Evolutionary conservation across 2,113 vertebrate genomes (phyloP).

Genomic region (Falcunculus frontatus): DNA sequence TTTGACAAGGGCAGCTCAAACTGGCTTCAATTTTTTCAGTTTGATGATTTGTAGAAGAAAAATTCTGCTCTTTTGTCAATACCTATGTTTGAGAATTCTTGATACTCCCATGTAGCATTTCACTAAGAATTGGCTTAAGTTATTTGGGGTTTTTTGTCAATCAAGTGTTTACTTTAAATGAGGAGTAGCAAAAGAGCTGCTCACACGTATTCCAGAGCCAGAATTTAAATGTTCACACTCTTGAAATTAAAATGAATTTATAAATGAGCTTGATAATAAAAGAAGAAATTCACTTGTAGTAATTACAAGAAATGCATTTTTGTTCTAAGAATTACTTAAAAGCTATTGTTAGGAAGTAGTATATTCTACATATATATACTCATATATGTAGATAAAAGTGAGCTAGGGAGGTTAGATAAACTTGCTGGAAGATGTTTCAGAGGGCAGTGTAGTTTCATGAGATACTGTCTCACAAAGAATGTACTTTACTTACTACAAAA

Average conservation of each 20-base stretch:
- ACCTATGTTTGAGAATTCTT: not conserved
- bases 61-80: not conserved
- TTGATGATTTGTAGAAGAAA: not conserved
- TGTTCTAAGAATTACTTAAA: not conserved
- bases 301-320: not conserved
- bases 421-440: not conserved
- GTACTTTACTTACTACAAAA: not conserved
- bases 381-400: not conserved
- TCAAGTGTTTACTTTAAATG: not conserved
- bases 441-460: not conserved
- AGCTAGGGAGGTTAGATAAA: not conserved
- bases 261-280: not conserved
- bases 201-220: not conserved
- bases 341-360: not conserved
- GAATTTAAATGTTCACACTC: not conserved
- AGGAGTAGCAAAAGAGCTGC: not conserved
- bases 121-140: not conserved
- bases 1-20: not conserved
- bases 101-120: not conserved
- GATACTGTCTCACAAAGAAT: not conserved
- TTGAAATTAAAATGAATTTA: not conserved
- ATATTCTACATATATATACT: too few relatives aligned
- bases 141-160: not conserved
- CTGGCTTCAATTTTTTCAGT: not conserved
- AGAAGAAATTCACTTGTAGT: not conserved